Base-by-base conservation (phyloP, 2,888 invertebrate species). In the Cephus runcator region DNA sequence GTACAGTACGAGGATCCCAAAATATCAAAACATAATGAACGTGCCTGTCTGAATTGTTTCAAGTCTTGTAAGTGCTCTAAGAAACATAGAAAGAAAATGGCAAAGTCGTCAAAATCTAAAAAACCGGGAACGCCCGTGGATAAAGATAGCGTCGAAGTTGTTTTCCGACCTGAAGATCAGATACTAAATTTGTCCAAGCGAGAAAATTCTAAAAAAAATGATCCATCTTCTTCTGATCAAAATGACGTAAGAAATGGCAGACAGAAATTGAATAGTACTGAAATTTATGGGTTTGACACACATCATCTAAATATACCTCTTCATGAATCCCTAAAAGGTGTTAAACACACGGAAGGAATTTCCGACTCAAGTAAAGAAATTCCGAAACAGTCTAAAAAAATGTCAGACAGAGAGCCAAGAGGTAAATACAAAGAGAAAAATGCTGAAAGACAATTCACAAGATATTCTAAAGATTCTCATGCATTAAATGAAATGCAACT, bases 1-100 rank as follows among this genome's bases (percentile, higher is more conserved):
- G 80, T 84, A 11, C 88, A 88, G 34, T 86, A 78, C 34, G 79
- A 56, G 56, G 56, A 23, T 56, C 56, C 56, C 56, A 56, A 56
- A 56, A 56, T 56, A 56, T 56, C 23, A 56, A 56, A 56, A 9
- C 56, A 9, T 9, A 23, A 56, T 9, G 23, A 23, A 56, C 56
- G 23, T 56, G 15, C 56, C 9, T 23, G 56, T 56, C 56, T 56
- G 56, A 56, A 56, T 56, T 56, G 56, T 23, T 56, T 56, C 56
- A 56, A 23, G 9, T 23, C 23, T 56, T 56, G 9, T 9, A 56
- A 56, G 56, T 56, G 23, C 56, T 23, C 56, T 23, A 56, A 56
- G 15, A 56, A 23, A 56, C 56, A 23, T 23, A 56, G 9, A 23
- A 56, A 23, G 23, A 56, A 23, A 23, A 23, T 56, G 56, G 9